Evolutionary conservation across 1,140 invertebrate species (phyloP), one percentile per base, ranked within the genome.

Genomic region (Ladona fulva): DNA sequence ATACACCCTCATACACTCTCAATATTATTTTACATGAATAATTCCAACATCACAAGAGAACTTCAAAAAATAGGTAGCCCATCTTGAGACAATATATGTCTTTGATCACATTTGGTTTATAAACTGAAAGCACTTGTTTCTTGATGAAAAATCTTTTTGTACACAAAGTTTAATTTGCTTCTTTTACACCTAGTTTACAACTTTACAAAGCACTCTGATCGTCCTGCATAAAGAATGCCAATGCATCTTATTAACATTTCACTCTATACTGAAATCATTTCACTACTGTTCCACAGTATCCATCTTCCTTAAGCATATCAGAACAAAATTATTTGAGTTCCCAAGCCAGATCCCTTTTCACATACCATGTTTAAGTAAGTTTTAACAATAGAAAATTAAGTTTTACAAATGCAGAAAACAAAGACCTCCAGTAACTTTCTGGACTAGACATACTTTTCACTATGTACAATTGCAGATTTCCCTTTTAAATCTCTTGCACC

Each of bases 91-190:
- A 29, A 76, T 22, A 29, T 29, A 24, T 76, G 22, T 12, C 19
- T 42, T 29, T 76, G 25, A 37, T 76, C 75, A 25, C 74, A 75
- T 75, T 75, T 75, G 24, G 24, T 76, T 76, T 76, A 76, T 42
- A 76, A 76, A 76, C 75, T 76, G 75, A 76, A 76, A 76, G 75
- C 75, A 76, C 75, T 76, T 76, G 75, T 76, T 29, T 37, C 75
- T 76, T 76, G 52, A 66, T 66, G 52, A 66, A 66, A 66, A 66
- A 66, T 66, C 52, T 66, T 22, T 75, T 75, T 25, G 25, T 76
- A 42, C 19, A 76, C 25, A 76, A 76, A 76, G 42, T 37, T 75
- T 25, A 75, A 37, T 37, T 37, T 6, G 42, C 25, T 12, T 37
- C 42, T 76, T 76, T 29, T 76, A 76, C 75, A 76, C 42, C 24